Percentiles rank a stretch among this genome's conserved stretches.
These are phyloP conservation scores for Nudaria mundana DNA, from an alignment of 2,888 invertebrate species.

Conservation along the genomic window DNA sequence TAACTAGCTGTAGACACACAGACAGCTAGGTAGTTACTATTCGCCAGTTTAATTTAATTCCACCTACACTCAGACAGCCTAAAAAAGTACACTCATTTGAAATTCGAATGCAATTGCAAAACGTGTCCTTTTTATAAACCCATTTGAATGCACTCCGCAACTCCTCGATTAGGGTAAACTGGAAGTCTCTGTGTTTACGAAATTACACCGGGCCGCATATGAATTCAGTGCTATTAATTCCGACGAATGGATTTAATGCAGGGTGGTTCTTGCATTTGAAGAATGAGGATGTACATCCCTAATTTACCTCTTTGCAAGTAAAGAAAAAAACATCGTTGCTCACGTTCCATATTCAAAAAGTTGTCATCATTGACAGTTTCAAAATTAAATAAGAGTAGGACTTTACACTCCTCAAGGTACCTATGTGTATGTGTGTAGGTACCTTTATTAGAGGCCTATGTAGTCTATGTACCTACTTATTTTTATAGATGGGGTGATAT, in stretches of 20 bases:
- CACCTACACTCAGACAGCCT: slow-evolving; percentile 64
- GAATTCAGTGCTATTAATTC: slow-evolving; percentile 23
- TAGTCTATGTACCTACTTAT: too few species aligned
- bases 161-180: slow-evolving; percentile 40
- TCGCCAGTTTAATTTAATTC: slow-evolving; percentile 66
- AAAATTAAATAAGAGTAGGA: too few species aligned
- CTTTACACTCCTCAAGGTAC: too few species aligned
- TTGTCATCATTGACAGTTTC: too few species aligned
- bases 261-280: too few species aligned
- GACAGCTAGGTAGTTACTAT: slow-evolving; percentile 45
- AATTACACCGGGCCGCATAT: slow-evolving; percentile 30
- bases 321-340: too few species aligned
- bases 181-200: slow-evolving; percentile 41
- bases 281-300: too few species aligned
- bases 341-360: too few species aligned
- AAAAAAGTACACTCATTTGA: slow-evolving; percentile 72
- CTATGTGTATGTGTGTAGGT: too few species aligned
- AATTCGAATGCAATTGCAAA: slow-evolving; percentile 67
- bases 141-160: slow-evolving; percentile 57
- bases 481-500: too few species aligned
- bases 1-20: slow-evolving; percentile 52
- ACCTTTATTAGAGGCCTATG: too few species aligned
- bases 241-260: slow-evolving; percentile 28
- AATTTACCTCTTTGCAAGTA: too few species aligned
- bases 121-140: slow-evolving; percentile 67